Conservation (phyloP, 2,113 vertebrate genomes). For the Strix uralensis region DNA sequence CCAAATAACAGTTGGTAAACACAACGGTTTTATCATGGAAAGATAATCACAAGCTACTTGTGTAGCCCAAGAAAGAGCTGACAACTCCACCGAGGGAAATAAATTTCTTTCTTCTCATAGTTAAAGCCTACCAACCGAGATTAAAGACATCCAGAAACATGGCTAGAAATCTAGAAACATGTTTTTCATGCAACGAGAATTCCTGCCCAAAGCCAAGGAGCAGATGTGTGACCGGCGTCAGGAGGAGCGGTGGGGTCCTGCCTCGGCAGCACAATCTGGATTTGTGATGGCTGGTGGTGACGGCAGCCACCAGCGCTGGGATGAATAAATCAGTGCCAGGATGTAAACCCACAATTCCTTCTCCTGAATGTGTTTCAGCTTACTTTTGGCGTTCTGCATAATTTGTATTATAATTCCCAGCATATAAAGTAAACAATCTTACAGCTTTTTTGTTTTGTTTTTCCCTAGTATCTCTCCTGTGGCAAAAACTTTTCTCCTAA, state of each 20-base stretch:
- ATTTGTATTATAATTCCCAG: background rate
- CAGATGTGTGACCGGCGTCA: accelerated
- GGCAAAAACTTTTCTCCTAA: background rate
- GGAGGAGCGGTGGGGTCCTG: background rate
- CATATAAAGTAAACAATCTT: background rate
- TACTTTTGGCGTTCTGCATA: background rate
- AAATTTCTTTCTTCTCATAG: background rate
- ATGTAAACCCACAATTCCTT: accelerated
- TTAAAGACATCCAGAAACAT: background rate
- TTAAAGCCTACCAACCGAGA: background rate
- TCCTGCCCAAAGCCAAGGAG: background rate
- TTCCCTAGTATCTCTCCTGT: background rate
- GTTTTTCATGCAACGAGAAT: too few species aligned
- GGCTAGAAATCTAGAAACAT: background rate
- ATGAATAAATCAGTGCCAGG: background rate
- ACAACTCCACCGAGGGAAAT: background rate
- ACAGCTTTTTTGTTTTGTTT: background rate
- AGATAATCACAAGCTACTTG: background rate
- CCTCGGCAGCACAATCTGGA: accelerated
- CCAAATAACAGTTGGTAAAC: background rate
- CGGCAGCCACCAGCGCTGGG: accelerated
- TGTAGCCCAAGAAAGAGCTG: background rate
- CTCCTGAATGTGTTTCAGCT: background rate
- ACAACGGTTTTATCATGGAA: background rate
- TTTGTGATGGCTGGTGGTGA: accelerated